Percentiles rank a stretch among this genome's conserved stretches.
Evolutionary conservation across 1,140 invertebrate species (phyloP).

Genomic region (Oryzaephilus surinamensis): DNA sequence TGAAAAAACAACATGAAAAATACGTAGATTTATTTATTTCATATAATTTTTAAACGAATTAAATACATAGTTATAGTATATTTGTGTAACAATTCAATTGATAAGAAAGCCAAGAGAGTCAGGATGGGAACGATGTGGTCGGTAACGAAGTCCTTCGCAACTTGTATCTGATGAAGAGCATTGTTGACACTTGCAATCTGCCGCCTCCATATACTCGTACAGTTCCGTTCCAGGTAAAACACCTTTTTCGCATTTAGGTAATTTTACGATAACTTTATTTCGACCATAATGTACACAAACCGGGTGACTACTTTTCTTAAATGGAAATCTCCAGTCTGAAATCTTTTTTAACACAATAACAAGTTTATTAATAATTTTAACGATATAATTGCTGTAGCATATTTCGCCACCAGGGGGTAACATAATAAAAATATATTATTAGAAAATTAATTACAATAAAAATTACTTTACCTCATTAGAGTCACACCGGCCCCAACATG

Average conservation of each 20-base stretch:
- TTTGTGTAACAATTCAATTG: conserved; percentile 9
- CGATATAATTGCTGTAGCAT: too few species aligned
- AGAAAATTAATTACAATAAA: neutral
- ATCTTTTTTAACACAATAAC: conserved; percentile 41
- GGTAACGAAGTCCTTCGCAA: conserved; percentile 40
- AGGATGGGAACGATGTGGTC: conserved; percentile 33
- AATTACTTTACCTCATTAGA: conserved; percentile 54
- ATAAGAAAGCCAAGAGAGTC: conserved; percentile 23
- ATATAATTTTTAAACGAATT: too few species aligned
- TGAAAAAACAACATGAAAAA: too few species aligned
- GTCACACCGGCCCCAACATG: conserved; percentile 75
- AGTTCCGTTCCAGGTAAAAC: conserved; percentile 43
- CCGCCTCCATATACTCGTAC: conserved; percentile 54
- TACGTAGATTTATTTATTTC: too few species aligned
- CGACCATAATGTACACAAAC: conserved; percentile 68
- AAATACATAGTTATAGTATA: too few species aligned
- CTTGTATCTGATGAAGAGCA: conserved; percentile 33
- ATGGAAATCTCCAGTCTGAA: conserved; percentile 77
- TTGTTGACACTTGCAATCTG: conserved; percentile 41
- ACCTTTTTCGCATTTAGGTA: conserved; percentile 54
- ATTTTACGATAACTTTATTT: conserved; percentile 40
- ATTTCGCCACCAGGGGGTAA: too few species aligned
- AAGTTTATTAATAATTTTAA: too few species aligned
- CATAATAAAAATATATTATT: neutral
- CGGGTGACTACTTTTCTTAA: conserved; percentile 69